Percentiles rank a stretch among this genome's conserved stretches.
Conservation (phyloP, 2,797 vertebrate genomes). For the Tapera naevia region DNA sequence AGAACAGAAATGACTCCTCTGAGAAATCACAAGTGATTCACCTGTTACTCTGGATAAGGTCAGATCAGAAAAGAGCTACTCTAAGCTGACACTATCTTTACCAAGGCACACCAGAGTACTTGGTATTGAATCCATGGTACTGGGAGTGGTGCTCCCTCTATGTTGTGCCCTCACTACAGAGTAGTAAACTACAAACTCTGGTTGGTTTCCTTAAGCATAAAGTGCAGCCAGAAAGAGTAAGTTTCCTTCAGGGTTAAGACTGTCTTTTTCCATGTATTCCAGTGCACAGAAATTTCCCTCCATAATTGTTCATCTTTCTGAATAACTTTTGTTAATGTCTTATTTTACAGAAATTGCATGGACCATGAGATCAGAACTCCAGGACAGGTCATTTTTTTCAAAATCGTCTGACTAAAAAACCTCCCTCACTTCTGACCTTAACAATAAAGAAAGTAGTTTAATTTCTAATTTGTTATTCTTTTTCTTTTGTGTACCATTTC, state of each 20-base stretch:
- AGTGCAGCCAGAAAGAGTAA: background rate
- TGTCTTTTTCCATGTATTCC: background rate
- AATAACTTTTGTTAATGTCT: background rate
- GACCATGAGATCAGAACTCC: background rate
- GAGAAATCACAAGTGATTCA: background rate
- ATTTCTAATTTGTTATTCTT: background rate
- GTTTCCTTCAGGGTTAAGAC: background rate
- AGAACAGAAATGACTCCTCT: background rate
- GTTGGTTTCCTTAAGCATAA: background rate
- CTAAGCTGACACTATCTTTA: background rate
- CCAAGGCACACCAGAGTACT: background rate
- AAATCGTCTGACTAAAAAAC: background rate
- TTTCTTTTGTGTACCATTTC: background rate
- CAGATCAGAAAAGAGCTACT: background rate
- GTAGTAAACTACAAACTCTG: background rate
- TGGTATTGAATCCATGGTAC: background rate
- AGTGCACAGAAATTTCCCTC: background rate
- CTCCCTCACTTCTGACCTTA: background rate
- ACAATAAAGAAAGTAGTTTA: background rate
- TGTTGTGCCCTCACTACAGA: background rate
- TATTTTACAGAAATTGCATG: background rate
- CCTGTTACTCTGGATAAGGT: background rate
- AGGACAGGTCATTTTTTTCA: background rate
- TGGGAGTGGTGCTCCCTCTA: background rate
- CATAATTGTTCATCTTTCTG: background rate